Conservation (phyloP, 2,797 vertebrate genomes). For the Steatocranus sp. region DNA sequence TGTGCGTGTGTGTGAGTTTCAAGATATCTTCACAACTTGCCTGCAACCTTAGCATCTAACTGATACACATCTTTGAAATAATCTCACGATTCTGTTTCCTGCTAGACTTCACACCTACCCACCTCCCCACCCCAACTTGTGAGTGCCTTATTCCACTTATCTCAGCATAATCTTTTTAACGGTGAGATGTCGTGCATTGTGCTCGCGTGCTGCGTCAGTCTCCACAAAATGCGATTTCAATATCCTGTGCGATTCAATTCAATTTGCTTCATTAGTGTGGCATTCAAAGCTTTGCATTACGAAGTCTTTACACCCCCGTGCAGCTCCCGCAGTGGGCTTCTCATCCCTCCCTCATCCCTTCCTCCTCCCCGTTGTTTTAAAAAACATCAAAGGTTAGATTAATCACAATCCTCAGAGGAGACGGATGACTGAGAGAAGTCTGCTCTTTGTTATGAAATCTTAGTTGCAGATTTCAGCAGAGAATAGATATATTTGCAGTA, state of each 20-base stretch:
- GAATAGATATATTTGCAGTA: conserved; percentile 38
- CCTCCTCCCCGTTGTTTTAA: conserved; percentile 47
- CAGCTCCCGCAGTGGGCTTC: background rate
- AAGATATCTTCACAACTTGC: background rate
- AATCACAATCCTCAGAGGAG: conserved; percentile 47
- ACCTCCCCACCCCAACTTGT: background rate
- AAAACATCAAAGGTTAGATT: conserved; percentile 59
- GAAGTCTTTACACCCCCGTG: conserved; percentile 31
- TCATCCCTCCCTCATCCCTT: conserved; percentile 20
- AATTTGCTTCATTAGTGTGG: conserved; percentile 53
- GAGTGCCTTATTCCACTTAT: background rate
- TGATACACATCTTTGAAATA: background rate
- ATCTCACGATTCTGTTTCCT: background rate
- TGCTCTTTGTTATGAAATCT: conserved; percentile 36
- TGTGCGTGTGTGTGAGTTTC: background rate
- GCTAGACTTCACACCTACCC: background rate
- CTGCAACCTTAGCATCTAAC: background rate
- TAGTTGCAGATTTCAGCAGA: conserved; percentile 38
- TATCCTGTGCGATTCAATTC: conserved; percentile 44
- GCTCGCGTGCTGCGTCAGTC: conserved; percentile 14
- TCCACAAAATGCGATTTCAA: background rate
- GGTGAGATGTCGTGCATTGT: background rate
- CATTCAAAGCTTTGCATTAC: conserved; percentile 36
- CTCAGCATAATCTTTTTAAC: conserved; percentile 2
- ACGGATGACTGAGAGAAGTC: conserved; percentile 36